Conservation (phyloP, 2,113 vertebrate genomes). For the Rhinopomastus cyanomelas region DNA sequence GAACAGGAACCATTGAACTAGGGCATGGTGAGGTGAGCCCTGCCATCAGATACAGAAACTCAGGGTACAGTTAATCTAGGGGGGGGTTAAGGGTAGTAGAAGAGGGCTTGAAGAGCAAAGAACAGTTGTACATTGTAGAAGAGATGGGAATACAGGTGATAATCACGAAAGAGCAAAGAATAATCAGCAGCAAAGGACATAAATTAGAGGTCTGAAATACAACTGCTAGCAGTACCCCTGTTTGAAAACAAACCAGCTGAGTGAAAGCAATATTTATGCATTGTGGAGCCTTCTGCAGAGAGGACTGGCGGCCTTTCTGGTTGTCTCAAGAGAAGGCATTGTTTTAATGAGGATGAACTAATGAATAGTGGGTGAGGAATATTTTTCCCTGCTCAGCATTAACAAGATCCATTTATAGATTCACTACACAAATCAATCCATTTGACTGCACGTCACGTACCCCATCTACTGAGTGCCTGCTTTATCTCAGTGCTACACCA, state of each 20-base stretch:
- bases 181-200: neutral
- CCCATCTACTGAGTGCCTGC: conserved; percentile 59
- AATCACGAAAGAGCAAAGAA: conserved; percentile 9
- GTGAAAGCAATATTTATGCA: conserved; percentile 47
- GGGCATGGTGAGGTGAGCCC: neutral
- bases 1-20: neutral
- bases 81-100: neutral
- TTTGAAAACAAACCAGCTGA: conserved; percentile 58
- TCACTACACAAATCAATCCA: conserved; percentile 73
- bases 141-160: neutral
- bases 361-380: conserved; percentile 69
- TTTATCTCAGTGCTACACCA: conserved; percentile 55
- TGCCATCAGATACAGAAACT: neutral
- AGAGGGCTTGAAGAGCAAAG: neutral
- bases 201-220: conserved; percentile 32
- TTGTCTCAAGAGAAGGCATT: conserved; percentile 44
- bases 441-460: conserved; percentile 76
- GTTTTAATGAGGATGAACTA: conserved; percentile 70
- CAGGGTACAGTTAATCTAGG: neutral
- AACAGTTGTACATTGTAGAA: neutral
- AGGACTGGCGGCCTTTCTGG: conserved; percentile 1
- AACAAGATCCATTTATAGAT: conserved; percentile 73
- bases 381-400: conserved; percentile 67
- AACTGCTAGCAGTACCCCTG: conserved; percentile 3
- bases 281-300: conserved; percentile 31